These are phyloP conservation scores for Catocala sponsa DNA, from an alignment of 2,888 invertebrate species.

Conservation along the genomic window DNA sequence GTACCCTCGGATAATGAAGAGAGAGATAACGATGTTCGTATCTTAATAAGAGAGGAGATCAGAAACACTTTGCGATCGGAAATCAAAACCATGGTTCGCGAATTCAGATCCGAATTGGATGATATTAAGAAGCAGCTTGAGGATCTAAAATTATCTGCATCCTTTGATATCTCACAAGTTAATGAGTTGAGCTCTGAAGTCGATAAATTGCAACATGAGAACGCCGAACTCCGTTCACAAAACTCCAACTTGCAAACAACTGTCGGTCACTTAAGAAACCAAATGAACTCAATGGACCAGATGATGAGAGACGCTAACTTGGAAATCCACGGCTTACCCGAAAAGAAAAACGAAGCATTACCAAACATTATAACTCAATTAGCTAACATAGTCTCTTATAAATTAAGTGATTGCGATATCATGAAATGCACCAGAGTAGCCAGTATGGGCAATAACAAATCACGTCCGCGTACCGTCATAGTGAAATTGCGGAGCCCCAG, in stretches of 20 bases:
- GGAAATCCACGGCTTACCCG: constrained; percentile 13
- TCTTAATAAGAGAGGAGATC: constrained; percentile 12
- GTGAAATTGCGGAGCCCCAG: constrained; percentile 7
- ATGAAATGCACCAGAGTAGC: constrained; percentile 5
- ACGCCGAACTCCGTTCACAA: neutral
- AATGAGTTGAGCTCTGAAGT: constrained; percentile 8
- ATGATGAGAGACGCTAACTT: constrained; percentile 10
- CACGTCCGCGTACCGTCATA: constrained; percentile 9
- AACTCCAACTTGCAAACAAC: neutral
- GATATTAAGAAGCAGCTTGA: constrained; percentile 10
- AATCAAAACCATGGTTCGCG: constrained; percentile 4
- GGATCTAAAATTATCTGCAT: constrained; percentile 7
- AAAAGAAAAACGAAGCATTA: constrained; percentile 10
- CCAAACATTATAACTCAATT: constrained; percentile 3
- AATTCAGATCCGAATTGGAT: constrained; percentile 11
- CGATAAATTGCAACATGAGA: neutral
- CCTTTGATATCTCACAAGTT: constrained; percentile 8
- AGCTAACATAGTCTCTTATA: constrained; percentile 6
- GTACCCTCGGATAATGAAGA: neutral
- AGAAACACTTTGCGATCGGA: constrained; percentile 4
- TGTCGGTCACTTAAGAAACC: neutral
- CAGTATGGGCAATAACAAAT: neutral
- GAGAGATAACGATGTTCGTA: neutral
- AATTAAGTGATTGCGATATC: neutral
- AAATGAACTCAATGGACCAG: constrained; percentile 2